These are phyloP conservation scores for Paramormyrops kingsleyae DNA, from an alignment of 2,113 vertebrate species.

Conservation along the genomic window DNA sequence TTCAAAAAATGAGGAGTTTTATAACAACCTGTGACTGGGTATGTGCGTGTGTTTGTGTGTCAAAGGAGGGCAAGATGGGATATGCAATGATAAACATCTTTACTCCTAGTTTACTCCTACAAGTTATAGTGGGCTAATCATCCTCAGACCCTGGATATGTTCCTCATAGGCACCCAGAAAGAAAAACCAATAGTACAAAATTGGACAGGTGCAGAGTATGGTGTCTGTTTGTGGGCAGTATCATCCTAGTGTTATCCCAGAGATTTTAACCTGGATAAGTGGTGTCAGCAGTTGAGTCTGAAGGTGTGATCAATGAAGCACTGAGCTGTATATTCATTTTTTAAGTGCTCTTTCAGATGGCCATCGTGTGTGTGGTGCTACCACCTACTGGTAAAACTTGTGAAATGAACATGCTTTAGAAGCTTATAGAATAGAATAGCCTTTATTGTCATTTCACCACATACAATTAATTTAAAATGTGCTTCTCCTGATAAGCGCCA, in stretches of 20 bases:
- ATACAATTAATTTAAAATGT: neutral
- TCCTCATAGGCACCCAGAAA: neutral
- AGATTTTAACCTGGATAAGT: neutral
- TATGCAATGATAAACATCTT: neutral
- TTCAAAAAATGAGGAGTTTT: too few species aligned
- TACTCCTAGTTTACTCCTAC: neutral
- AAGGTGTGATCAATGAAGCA: neutral
- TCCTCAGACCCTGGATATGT: neutral
- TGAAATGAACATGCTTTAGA: neutral
- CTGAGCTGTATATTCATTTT: neutral
- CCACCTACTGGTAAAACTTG: conserved; percentile 20
- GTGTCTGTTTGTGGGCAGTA: neutral
- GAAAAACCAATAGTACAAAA: neutral
- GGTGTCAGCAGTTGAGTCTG: neutral
- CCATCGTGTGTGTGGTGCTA: neutral
- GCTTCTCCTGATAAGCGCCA: neutral
- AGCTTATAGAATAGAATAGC: neutral
- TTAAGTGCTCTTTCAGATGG: neutral
- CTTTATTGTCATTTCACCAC: neutral
- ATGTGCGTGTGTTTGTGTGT: neutral
- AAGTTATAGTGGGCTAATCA: neutral
- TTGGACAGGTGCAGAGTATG: neutral
- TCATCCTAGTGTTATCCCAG: neutral
- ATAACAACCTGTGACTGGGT: too few species aligned
- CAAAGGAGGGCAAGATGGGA: neutral